Conservation (phyloP, 2,113 vertebrate genomes). For the Oncorhynchus kisutch region DNA sequence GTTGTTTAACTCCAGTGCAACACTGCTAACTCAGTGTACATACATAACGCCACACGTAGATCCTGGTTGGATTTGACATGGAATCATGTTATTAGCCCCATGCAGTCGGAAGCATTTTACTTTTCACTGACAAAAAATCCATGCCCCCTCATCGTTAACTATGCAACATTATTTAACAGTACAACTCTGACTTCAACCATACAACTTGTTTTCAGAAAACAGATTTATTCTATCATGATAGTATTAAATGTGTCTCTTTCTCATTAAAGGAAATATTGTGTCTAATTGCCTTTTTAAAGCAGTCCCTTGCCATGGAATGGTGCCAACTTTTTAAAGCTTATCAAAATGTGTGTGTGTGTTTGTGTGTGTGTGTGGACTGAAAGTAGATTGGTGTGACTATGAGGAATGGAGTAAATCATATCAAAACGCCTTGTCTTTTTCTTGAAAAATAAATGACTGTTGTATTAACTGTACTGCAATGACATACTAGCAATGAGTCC, state of each 20-base stretch:
- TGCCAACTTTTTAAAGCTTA: conserved; percentile 68
- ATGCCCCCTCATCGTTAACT: conserved; percentile 55
- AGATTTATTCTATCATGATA: conserved; percentile 53
- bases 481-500: too few relatives aligned
- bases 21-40: too few relatives aligned
- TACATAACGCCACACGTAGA: too few relatives aligned
- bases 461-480: too few relatives aligned
- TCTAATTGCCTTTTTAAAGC: conserved; percentile 43
- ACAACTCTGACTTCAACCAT: conserved; percentile 44
- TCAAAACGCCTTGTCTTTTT: conserved; percentile 40
- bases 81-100: conserved; percentile 30
- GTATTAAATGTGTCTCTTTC: conserved; percentile 41
- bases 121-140: conserved; percentile 13
- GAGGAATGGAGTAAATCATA: conserved; percentile 50
- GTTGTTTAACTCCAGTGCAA: too few relatives aligned
- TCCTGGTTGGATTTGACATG: conserved; percentile 4
- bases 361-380: conserved; percentile 55
- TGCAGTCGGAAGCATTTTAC: conserved; percentile 16
- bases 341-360: conserved; percentile 57
- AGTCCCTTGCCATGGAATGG: conserved; percentile 48
- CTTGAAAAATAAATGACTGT: conserved; percentile 7
- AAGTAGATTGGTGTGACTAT: conserved; percentile 39
- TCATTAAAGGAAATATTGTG: conserved; percentile 61
- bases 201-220: conserved; percentile 49
- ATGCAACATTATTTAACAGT: conserved; percentile 66